Evolutionary conservation across 2,113 vertebrate species (phyloP).

Genomic region (Symphodus melops): DNA sequence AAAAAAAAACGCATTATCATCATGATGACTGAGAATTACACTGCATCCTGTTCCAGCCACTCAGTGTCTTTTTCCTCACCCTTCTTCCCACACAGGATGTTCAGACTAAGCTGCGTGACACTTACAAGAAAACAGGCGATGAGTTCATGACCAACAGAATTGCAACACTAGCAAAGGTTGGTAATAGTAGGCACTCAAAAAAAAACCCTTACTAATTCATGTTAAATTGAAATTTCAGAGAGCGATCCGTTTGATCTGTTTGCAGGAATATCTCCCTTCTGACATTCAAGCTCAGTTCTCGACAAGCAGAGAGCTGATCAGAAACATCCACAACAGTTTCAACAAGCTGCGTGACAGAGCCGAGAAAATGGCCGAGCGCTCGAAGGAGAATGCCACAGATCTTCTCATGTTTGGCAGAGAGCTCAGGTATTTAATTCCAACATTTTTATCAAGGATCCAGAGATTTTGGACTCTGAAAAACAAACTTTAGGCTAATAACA

Average conservation of each 20-base stretch:
- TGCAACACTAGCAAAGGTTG: constrained; percentile 92
- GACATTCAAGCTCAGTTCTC: constrained; percentile 95
- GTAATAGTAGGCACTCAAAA: neutral
- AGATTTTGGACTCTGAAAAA: constrained; percentile 4
- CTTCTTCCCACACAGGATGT: constrained; percentile 86
- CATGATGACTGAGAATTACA: constrained; percentile 5
- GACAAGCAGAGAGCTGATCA: constrained; percentile 92
- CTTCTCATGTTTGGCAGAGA: constrained; percentile 95
- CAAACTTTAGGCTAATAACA: constrained; percentile 16
- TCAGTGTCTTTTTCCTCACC: constrained; percentile 1
- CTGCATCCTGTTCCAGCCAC: constrained; percentile 41
- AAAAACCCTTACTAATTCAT: neutral
- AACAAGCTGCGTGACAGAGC: constrained; percentile 92
- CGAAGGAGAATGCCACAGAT: constrained; percentile 92
- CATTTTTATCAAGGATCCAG: neutral
- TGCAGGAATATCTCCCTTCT: constrained; percentile 92
- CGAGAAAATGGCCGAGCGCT: constrained; percentile 90
- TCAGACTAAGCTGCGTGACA: constrained; percentile 91
- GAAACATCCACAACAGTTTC: constrained; percentile 94
- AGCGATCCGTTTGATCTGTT: constrained; percentile 3
- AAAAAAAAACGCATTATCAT: constrained; percentile 8
- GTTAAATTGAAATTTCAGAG: neutral
- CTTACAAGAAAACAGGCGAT: constrained; percentile 90
- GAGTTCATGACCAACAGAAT: constrained; percentile 93
- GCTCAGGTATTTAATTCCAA: constrained; percentile 86